Evolutionary conservation across 1,140 invertebrate species (phyloP).

Genomic region (Drosophila yakuba): DNA sequence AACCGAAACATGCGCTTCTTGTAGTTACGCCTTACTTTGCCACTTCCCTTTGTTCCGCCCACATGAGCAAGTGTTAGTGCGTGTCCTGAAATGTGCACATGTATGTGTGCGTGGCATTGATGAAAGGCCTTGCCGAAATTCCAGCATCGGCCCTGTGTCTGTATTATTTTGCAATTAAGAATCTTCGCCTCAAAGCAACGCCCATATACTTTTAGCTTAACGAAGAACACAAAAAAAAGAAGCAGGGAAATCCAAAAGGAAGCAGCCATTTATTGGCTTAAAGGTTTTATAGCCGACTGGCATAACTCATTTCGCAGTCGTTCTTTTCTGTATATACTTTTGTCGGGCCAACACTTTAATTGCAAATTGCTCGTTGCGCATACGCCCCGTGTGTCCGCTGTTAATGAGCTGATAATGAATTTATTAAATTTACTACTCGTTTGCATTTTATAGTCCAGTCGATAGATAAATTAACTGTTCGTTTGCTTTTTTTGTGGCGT

Average conservation of each 20-base stretch:
- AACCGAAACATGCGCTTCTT: slow-evolving; percentile 72
- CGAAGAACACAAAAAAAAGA: background rate
- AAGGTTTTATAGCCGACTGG: slow-evolving; percentile 39
- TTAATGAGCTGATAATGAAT: slow-evolving; percentile 83
- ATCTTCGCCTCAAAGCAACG: slow-evolving; percentile 47
- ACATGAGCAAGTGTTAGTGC: slow-evolving; percentile 25
- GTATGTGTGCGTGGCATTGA: slow-evolving; percentile 66
- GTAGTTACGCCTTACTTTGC: slow-evolving; percentile 66
- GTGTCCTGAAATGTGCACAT: slow-evolving; percentile 13
- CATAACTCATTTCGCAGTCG: slow-evolving; percentile 47
- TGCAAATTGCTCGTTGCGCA: slow-evolving; percentile 60
- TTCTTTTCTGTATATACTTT: slow-evolving; percentile 15
- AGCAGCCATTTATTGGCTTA: slow-evolving; percentile 54
- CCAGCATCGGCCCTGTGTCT: slow-evolving; percentile 34
- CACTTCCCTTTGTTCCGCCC: slow-evolving; percentile 54
- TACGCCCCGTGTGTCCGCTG: slow-evolving; percentile 51
- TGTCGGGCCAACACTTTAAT: slow-evolving; percentile 47
- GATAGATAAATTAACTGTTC: slow-evolving; percentile 60
- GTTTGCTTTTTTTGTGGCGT: slow-evolving; percentile 4
- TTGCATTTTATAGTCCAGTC: slow-evolving; percentile 52
- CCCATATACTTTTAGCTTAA: slow-evolving; percentile 27
- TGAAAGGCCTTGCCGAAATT: slow-evolving; percentile 56
- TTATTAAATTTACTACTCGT: slow-evolving; percentile 77
- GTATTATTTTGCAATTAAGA: slow-evolving; percentile 80
- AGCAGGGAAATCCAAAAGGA: background rate